Base-by-base conservation (phyloP, 2,113 vertebrate genomes). In the Epinephelus lanceolatus region DNA sequence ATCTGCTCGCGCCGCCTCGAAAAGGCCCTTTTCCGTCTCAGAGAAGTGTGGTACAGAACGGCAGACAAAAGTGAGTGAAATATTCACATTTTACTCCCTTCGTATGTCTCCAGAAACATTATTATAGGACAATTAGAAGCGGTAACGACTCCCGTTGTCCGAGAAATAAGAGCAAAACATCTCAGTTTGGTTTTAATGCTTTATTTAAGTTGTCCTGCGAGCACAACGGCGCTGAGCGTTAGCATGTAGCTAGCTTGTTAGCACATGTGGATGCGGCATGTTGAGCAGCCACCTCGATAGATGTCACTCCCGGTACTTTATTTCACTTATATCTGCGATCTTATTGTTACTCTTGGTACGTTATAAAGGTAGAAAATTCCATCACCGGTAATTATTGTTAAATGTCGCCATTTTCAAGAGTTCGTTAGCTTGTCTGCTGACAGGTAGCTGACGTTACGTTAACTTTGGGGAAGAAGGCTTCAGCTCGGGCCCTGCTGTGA, bases 1-100 rank as follows among this genome's bases (percentile, higher is more conserved):
- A 94, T 96, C 69, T 57, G 78, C 1, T 2, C 70, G 84, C 75
- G 51, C 75, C 87, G 84, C 93, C 86, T 9, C 57, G 25, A 7
- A 6, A 56, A 90, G 93, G 94, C 90, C 94, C 95, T 96, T 95
- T 96, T 94, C 94, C 93, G 90, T 93, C 92, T 94, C 80, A 82
- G 91, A 83, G 90, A 83, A 92, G 92, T 85, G 92, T 86, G 87
- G 91, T 74, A 62, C 82, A 83, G 69, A 81, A 71, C 87, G 80
- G 85, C 91, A 27, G 86, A 93, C 80, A 88, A 85, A 83, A 94
- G 95, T 95, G 92, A 95, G 95, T 94, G 3, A n/a, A 42, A 80
- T 76, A 56, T 14, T 37, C 4, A 6, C 9, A 0, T 52, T 89
- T 90, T 80, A 1, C 8, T 17, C 1, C 0, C 3, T 52, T 53